Evolutionary conservation across 2,113 vertebrate species (phyloP).

Genomic region (Pipra filicauda): DNA sequence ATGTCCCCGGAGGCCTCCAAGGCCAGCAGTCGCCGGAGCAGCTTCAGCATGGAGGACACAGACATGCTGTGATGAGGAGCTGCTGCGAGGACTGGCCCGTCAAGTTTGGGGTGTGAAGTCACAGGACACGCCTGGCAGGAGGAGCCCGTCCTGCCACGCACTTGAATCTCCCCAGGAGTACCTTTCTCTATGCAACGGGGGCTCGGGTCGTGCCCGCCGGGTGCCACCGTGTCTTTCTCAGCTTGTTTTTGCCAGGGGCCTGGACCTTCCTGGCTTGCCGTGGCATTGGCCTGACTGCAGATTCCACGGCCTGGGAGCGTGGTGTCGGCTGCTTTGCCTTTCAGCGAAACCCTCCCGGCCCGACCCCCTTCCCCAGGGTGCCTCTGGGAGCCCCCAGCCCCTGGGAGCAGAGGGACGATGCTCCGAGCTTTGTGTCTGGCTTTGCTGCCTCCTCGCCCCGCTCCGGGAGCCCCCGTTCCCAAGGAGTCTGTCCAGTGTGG

Average conservation of each 20-base stretch:
- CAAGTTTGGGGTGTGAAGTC: not conserved
- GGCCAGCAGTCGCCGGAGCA: conserved; percentile 95
- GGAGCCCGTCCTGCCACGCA: not conserved
- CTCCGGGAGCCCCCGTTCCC: not conserved
- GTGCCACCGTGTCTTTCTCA: not conserved
- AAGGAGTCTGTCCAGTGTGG: not conserved
- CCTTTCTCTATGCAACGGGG: conserved; percentile 45
- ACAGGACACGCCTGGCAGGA: not conserved
- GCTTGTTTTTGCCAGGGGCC: not conserved
- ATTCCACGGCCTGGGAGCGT: not conserved
- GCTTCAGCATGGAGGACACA: conserved; percentile 96
- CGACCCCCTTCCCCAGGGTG: not conserved
- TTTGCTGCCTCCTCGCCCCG: not conserved
- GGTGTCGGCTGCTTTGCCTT: conserved; percentile 37
- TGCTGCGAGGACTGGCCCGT: not conserved
- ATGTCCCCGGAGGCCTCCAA: conserved; percentile 94
- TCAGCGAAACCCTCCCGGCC: not conserved
- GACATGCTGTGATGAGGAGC: conserved; percentile 86
- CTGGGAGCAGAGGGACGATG: not conserved
- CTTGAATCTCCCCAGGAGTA: not conserved
- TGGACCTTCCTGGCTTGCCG: not conserved
- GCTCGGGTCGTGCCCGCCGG: not conserved
- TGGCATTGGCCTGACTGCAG: not conserved
- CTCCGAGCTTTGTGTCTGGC: not conserved
- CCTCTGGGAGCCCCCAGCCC: not conserved